Base-by-base conservation (phyloP, 2,888 invertebrate genomes). In the Trachelus tabidus region DNA sequence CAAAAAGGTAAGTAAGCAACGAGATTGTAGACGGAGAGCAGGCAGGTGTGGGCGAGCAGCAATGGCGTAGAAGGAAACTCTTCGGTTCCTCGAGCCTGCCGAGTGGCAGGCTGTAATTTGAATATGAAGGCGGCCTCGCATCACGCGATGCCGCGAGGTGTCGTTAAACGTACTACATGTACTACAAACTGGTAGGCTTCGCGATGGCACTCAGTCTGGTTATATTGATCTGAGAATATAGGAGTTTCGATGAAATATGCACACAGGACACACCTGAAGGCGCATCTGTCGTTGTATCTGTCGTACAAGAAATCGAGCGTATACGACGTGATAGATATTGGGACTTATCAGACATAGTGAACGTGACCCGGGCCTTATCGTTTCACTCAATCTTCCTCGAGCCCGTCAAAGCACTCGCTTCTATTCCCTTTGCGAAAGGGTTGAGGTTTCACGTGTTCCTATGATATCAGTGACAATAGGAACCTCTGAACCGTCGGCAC, bases 111-210 rank as follows among this genome's bases (percentile, higher is more conserved):
- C 69, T 77, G 33, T 74, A 77, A 77, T 75, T 77, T 76, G 34
- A 68, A 75, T 68, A 77, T 77, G 69, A 69, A 73, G 68, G 68
- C 75, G 74, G 76, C 73, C 73, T 73, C 75, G 68, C 68, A 75
- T 77, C 77, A 77, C 77, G 75, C 77, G 69, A 77, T 77, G 23
- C 76, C 33, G 74, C n/a, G 68, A 68, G 74, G 74, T 74, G 74
- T 74, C 35, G 74, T 74, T 15, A n/a, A 73, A 31, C 33, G 31
- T n/a, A 34, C 34, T 12, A 77, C 73, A 31, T 68, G 31, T 77
- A 37, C 11, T 71, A 73, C 71, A 68, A 68, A 76, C 71, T 71
- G 71, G 33, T 23, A 31, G 31, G 12, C 15, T 31, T 71, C 56
- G 23, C 56, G 56, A 56, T 56, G 56, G 56, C 56, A 56, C 56